Evolutionary conservation across 2,797 vertebrate species (phyloP).

Genomic region (Manis pentadactyla): DNA sequence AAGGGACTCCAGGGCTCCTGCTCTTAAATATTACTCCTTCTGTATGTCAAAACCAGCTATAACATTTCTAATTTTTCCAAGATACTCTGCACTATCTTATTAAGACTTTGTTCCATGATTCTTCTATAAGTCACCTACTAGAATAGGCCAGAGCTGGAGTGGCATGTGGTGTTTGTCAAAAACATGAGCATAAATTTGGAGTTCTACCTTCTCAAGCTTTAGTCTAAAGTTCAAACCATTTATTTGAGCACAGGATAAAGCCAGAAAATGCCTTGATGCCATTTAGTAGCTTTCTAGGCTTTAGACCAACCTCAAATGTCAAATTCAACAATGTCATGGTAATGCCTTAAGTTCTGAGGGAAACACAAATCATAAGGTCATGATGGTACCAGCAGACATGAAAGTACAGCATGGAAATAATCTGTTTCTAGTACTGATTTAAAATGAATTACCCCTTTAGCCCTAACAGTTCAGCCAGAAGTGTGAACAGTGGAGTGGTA

Average conservation of each 20-base stretch:
- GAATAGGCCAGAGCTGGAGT: not conserved
- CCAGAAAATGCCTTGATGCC: not conserved
- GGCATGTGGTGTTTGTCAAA: not conserved
- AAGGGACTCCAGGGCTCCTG: not conserved
- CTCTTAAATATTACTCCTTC: not conserved
- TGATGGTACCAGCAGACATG: not conserved
- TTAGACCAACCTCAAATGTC: conserved; percentile 10
- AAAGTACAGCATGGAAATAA: not conserved
- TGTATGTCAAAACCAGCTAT: not conserved
- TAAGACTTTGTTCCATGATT: conserved; percentile 16
- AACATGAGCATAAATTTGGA: not conserved
- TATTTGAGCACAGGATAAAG: not conserved
- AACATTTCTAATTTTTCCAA: not conserved
- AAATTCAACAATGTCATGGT: conserved; percentile 26
- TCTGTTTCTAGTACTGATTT: not conserved
- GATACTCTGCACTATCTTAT: not conserved
- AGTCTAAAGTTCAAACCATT: conserved; percentile 1
- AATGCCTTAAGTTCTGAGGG: not conserved
- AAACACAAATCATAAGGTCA: not conserved
- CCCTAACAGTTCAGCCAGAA: not conserved
- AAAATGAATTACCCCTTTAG: conserved; percentile 27
- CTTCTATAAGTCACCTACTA: not conserved
- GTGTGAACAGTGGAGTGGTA: not conserved
- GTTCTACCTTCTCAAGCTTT: conserved; percentile 34
- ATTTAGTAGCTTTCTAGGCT: not conserved